Conservation (phyloP, 2,797 vertebrate species). For the Carapus acus region DNA sequence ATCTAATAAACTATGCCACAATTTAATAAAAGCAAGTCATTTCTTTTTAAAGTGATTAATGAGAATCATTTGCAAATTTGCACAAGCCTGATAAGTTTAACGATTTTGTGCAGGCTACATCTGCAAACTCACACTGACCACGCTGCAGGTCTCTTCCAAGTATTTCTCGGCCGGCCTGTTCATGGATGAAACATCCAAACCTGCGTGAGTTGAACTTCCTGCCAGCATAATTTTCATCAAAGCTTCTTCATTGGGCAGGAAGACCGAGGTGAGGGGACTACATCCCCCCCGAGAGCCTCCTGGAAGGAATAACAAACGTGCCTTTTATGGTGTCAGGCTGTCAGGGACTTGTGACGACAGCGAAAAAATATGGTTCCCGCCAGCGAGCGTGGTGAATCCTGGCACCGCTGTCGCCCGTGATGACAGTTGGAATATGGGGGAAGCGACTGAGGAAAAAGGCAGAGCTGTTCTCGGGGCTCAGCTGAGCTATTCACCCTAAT, state of each 20-base stretch:
- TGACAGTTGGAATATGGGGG: conserved; percentile 47
- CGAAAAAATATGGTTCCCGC: conserved; percentile 23
- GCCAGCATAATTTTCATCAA: conserved; percentile 54
- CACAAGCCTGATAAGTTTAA: no score
- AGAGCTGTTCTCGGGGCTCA: conserved; percentile 44
- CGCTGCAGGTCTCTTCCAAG: no score
- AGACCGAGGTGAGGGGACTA: conserved; percentile 39
- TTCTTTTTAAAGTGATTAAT: no score
- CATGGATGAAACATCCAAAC: no score
- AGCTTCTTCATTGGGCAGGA: conserved; percentile 36
- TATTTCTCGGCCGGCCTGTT: no score
- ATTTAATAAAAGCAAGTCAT: no score
- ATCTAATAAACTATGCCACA: no score
- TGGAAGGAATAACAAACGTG: conserved; percentile 38
- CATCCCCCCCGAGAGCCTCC: conserved; percentile 34
- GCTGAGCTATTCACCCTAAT: conserved; percentile 41
- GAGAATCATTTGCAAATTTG: no score
- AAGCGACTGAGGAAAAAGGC: conserved; percentile 31
- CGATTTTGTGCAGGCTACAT: no score
- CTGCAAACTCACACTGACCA: no score
- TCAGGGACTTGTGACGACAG: conserved; percentile 37
- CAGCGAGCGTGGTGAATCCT: conserved; percentile 15
- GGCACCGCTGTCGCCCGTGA: conserved; percentile 39
- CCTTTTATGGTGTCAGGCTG: conserved; percentile 59
- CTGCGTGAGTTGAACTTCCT: no score